phyloP scores from a whole-genome alignment of 2,888 invertebrate genomes.

The Prenolepis imparis region DNA sequence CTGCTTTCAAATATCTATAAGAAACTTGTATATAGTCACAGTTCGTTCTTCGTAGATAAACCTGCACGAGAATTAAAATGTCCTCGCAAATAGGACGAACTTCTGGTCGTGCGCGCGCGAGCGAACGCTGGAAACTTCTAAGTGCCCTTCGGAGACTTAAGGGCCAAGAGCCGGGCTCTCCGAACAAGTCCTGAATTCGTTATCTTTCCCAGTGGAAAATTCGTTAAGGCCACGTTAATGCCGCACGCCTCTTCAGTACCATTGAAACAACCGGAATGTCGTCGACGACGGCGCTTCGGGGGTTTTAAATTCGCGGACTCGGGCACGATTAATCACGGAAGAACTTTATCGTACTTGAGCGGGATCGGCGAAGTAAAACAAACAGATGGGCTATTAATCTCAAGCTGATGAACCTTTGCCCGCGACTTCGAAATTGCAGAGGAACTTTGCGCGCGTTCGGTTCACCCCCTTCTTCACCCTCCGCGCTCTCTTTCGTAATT shows the following conservation, averaged over 20 bases:
- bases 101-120: slow-evolving; percentile 16
- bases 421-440: slow-evolving; percentile 68
- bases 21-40: not conserved
- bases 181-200: slow-evolving; percentile 47
- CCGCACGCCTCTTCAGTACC: slow-evolving; percentile 43
- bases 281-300: slow-evolving; percentile 44
- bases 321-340: slow-evolving; percentile 70
- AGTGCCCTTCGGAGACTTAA: slow-evolving; percentile 50
- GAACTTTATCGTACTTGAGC: slow-evolving; percentile 72
- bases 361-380: slow-evolving; percentile 65
- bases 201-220: slow-evolving; percentile 54
- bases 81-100: slow-evolving; percentile 42
- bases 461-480: slow-evolving; percentile 49
- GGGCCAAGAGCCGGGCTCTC: slow-evolving; percentile 17
- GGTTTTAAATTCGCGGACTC: slow-evolving; percentile 53
- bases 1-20: not conserved
- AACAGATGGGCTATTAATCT: slow-evolving; percentile 72
- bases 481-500: slow-evolving; percentile 60
- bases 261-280: slow-evolving; percentile 54
- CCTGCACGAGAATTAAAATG: slow-evolving; percentile 45
- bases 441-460: slow-evolving; percentile 61
- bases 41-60: slow-evolving; percentile 42
- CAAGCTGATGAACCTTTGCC: slow-evolving; percentile 70
- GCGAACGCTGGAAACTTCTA: slow-evolving; percentile 44
- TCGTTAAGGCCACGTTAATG: slow-evolving; percentile 49